Evolutionary conservation across 2,888 invertebrate genomes (phyloP).

Genomic region (Choristoneura rosaceana): DNA sequence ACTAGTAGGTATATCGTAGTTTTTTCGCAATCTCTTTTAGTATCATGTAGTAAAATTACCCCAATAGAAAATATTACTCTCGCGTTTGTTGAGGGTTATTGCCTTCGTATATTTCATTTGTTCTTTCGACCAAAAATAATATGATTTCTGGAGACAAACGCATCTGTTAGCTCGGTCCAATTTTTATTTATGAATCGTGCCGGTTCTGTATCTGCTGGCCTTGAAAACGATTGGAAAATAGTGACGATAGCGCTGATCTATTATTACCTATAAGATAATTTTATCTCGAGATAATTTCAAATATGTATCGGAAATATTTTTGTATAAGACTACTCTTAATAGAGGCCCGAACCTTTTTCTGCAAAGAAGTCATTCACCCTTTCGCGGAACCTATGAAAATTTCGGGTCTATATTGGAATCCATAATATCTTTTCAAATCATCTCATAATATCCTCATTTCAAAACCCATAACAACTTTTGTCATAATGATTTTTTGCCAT

Average conservation of each 20-base stretch:
- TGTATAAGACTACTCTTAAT: background rate
- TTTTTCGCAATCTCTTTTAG: conserved; percentile 56
- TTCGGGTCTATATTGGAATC: no score
- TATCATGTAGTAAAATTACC: conserved; percentile 58
- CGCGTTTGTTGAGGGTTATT: conserved; percentile 58
- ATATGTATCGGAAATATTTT: background rate
- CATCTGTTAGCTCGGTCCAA: conserved; percentile 59
- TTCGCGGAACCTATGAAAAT: no score
- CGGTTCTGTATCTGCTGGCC: conserved; percentile 54
- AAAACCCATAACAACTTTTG: no score
- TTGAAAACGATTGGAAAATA: conserved; percentile 50
- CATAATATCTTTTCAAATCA: no score
- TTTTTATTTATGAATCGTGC: conserved; percentile 66
- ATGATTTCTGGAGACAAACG: conserved; percentile 52
- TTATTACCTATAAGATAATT: background rate
- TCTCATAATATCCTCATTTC: no score
- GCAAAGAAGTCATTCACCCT: no score
- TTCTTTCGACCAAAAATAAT: conserved; percentile 51
- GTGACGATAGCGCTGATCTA: conserved; percentile 17
- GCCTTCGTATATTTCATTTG: conserved; percentile 58
- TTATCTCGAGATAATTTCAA: background rate
- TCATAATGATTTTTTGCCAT: no score
- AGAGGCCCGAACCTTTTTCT: no score
- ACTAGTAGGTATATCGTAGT: conserved; percentile 45
- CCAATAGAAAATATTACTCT: conserved; percentile 55